Percentiles rank a stretch among this genome's conserved stretches.
Conservation (phyloP, 2,113 vertebrate species). For the cat (Felis catus) region F.catus_Fca126_mat1.0 CM031424.1:12057501-12058000, state of each 20-base stretch:
- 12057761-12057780: neutral
- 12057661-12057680: neutral
- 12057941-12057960: neutral
- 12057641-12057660: neutral
- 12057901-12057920: neutral
- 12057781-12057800: neutral
- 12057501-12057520: neutral
- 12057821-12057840: neutral
- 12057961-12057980: neutral
- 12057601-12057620: neutral
- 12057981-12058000: neutral
- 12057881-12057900: neutral
- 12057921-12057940: neutral
- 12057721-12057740: fast-evolving
- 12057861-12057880: neutral
- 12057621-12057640: neutral
- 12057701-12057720: neutral
- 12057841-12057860: neutral
- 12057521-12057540: neutral
- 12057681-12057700: neutral
- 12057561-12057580: neutral
- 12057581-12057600: no score
- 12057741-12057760: fast-evolving
- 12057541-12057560: neutral
- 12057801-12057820: neutral